These are phyloP conservation scores for Dufourea novaeangliae DNA, from an alignment of 1,140 invertebrate genomes.

Conservation along the genomic window DNA sequence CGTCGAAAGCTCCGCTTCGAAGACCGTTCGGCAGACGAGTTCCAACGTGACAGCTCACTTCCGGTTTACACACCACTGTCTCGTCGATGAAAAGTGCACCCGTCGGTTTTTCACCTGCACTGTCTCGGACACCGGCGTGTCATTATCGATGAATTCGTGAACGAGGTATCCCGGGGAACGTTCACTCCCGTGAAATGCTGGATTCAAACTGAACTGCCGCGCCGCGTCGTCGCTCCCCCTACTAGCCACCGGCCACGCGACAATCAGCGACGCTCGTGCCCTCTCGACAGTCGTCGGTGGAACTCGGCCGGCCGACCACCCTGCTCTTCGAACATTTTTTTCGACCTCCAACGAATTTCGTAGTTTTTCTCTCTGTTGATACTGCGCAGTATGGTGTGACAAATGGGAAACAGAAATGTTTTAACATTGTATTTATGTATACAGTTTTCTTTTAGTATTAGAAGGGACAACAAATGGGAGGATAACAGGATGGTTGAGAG, in stretches of 20 bases:
- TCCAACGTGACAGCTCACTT: not conserved
- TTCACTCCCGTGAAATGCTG: constrained; percentile 52
- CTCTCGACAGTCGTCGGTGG: too few relatives aligned
- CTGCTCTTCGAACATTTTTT: too few relatives aligned
- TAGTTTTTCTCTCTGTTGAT: too few relatives aligned
- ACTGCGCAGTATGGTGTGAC: too few relatives aligned
- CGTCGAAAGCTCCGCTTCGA: not conserved
- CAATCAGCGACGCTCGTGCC: constrained; percentile 16
- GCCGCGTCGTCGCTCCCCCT: constrained; percentile 43
- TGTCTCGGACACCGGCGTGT: constrained; percentile 45
- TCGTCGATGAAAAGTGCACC: not conserved
- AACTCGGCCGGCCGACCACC: too few relatives aligned
- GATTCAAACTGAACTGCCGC: constrained; percentile 59
- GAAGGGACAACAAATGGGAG: too few relatives aligned
- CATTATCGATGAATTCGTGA: constrained; percentile 47
- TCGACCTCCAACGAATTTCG: too few relatives aligned
- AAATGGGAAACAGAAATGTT: too few relatives aligned
- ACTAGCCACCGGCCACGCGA: constrained; percentile 3
- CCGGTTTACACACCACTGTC: not conserved
- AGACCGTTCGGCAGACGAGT: not conserved
- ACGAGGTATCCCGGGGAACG: constrained; percentile 22
- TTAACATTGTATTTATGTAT: too few relatives aligned
- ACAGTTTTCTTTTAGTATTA: too few relatives aligned
- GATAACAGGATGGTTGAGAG: too few relatives aligned
- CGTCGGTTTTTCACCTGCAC: constrained; percentile 49